Evolutionary conservation across 1,140 invertebrate species (phyloP).

Genomic region (Amyelois transitella): DNA sequence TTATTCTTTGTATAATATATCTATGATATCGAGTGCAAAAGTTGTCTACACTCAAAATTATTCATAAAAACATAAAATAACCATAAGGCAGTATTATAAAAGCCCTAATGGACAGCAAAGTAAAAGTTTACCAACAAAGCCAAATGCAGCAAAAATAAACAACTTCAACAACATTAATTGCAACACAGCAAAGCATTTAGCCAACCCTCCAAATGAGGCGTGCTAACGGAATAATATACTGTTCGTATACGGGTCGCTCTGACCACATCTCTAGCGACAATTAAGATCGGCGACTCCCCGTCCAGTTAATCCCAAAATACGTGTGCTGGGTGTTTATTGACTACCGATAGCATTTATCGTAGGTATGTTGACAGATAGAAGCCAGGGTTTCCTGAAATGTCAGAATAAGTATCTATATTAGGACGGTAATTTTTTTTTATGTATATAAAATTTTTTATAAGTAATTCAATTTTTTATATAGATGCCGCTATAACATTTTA

Average conservation of each 20-base stretch:
- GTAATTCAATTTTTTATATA: too few relatives aligned
- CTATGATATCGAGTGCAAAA: too few relatives aligned
- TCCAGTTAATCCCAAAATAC: slow-evolving; percentile 66
- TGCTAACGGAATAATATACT: slow-evolving; percentile 57
- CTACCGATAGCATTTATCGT: slow-evolving; percentile 46
- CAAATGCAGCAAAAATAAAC: slow-evolving; percentile 8
- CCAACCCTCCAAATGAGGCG: slow-evolving; percentile 52
- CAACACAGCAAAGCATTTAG: slow-evolving; percentile 38
- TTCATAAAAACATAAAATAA: too few relatives aligned
- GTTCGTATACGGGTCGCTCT: slow-evolving; percentile 42
- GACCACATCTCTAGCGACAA: slow-evolving; percentile 43
- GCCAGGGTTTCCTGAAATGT: not conserved
- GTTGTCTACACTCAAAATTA: too few relatives aligned
- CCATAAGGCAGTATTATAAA: too few relatives aligned
- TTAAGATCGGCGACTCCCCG: slow-evolving; percentile 63
- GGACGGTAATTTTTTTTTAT: not conserved
- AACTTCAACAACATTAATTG: slow-evolving; percentile 24
- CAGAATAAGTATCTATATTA: not conserved
- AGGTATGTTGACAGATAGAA: not conserved
- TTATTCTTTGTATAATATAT: too few relatives aligned
- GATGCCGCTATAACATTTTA: not conserved
- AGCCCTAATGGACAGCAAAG: too few relatives aligned
- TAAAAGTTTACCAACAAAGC: too few relatives aligned
- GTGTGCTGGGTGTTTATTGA: slow-evolving; percentile 62
- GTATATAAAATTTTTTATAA: too few relatives aligned